phyloP scores from a whole-genome alignment of 1,140 invertebrate species.

The Drosophila teissieri region DNA sequence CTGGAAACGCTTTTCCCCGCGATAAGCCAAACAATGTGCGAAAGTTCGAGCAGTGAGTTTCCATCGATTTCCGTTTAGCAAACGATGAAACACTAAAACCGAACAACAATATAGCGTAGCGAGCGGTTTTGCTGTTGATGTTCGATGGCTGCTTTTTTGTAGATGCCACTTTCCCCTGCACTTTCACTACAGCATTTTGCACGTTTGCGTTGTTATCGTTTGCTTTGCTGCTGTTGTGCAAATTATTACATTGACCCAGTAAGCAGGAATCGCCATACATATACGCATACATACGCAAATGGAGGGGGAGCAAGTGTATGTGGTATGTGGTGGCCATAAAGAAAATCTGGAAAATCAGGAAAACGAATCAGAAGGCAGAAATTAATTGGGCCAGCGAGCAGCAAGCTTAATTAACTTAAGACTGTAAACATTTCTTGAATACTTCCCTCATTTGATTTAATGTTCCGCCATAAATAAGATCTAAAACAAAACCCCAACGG shows the following conservation, averaged over 20 bases:
- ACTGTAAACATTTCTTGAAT: constrained; percentile 38
- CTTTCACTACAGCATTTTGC: constrained; percentile 60
- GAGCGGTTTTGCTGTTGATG: constrained; percentile 27
- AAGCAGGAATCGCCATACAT: constrained; percentile 46
- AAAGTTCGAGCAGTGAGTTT: constrained; percentile 49
- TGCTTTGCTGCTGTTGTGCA: constrained; percentile 60
- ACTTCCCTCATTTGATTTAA: constrained; percentile 21
- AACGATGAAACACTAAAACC: constrained; percentile 64
- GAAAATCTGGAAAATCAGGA: constrained; percentile 28
- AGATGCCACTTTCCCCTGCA: constrained; percentile 41
- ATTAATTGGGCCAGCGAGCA: constrained; percentile 49
- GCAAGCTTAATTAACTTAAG: constrained; percentile 66
- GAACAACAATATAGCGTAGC: constrained; percentile 13
- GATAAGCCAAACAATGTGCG: constrained; percentile 55
- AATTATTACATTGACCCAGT: constrained; percentile 80
- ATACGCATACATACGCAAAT: constrained; percentile 4
- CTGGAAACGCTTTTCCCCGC: constrained; percentile 40
- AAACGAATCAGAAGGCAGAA: constrained; percentile 28
- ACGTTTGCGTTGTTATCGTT: constrained; percentile 69
- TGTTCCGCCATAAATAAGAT: constrained; percentile 47
- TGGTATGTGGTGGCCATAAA: constrained; percentile 12
- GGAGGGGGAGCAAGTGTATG: too few relatives aligned
- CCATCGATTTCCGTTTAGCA: constrained; percentile 78
- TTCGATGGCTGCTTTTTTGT: constrained; percentile 36
- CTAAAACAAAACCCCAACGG: constrained; percentile 1